These are phyloP conservation scores for Stictocephala bisonia DNA, from an alignment of 2,888 invertebrate species.

Conservation along the genomic window DNA sequence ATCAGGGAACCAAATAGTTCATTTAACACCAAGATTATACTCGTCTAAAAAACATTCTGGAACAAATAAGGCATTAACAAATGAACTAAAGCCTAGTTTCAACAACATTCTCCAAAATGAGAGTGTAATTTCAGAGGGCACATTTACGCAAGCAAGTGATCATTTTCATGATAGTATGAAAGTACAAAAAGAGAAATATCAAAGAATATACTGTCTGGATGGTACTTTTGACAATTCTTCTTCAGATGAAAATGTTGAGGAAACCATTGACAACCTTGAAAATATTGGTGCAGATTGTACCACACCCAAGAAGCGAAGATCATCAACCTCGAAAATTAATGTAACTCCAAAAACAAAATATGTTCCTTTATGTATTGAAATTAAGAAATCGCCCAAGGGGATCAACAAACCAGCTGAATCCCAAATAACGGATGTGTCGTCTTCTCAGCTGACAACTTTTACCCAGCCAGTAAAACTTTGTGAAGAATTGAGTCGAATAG, in stretches of 20 bases:
- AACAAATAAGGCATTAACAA: too few relatives aligned
- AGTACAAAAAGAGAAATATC: neutral
- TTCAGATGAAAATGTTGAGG: slow-evolving; percentile 29
- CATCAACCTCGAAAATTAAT: neutral
- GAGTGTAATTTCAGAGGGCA: too few relatives aligned
- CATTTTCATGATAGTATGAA: too few relatives aligned
- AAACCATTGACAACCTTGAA: neutral
- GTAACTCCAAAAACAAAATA: slow-evolving; percentile 25
- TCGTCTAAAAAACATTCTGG: too few relatives aligned
- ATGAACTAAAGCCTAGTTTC: too few relatives aligned
- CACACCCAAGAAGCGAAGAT: slow-evolving; percentile 16
- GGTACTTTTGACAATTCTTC: slow-evolving; percentile 38
- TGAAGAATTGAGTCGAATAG: neutral
- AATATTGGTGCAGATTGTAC: neutral
- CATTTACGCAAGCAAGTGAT: too few relatives aligned
- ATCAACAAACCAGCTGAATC: neutral
- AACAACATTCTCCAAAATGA: too few relatives aligned
- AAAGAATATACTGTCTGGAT: slow-evolving; percentile 24
- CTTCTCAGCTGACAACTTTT: neutral
- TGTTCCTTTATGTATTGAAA: slow-evolving; percentile 23
- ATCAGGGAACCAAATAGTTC: too few relatives aligned
- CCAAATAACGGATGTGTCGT: too few relatives aligned
- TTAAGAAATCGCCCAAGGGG: slow-evolving; percentile 39
- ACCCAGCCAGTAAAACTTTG: neutral
- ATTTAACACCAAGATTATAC: too few relatives aligned